Evolutionary conservation across 2,888 invertebrate genomes (phyloP).

Genomic region (Yponomeuta cagnagella): DNA sequence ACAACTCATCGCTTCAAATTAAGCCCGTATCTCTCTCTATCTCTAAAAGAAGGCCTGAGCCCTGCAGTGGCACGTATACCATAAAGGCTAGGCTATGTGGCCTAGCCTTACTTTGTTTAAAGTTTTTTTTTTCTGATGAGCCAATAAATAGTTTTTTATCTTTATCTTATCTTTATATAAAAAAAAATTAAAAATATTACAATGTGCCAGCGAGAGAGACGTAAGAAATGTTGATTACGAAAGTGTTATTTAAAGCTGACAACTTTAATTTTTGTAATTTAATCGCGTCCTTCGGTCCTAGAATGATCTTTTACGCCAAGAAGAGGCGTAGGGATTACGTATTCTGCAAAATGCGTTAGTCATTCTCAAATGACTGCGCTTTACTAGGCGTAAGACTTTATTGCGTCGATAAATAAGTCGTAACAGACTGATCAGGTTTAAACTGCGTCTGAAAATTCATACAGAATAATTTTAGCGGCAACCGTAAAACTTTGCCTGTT

Average conservation of each 20-base stretch:
- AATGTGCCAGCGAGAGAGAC: no score
- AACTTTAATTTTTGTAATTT: neutral
- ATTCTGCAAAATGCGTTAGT: constrained; percentile 1
- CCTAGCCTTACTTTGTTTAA: no score
- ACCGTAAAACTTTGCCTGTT: neutral
- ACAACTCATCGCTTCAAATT: no score
- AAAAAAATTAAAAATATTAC: no score
- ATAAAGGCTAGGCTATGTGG: no score
- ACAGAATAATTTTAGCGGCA: neutral
- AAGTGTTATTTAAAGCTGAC: neutral
- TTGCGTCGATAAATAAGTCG: neutral
- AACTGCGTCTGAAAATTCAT: neutral
- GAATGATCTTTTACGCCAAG: neutral
- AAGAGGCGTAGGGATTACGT: neutral
- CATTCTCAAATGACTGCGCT: neutral
- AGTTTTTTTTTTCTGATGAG: no score
- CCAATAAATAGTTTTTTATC: no score
- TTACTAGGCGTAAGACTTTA: neutral
- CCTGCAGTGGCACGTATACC: no score
- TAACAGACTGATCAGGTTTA: neutral
- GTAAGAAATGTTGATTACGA: no score
- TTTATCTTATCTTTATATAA: no score
- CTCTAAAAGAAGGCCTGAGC: no score
- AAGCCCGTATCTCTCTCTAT: no score
- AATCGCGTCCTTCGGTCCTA: neutral